Evolutionary conservation across 2,888 invertebrate genomes (phyloP), one percentile per base, ranked within the genome.

Genomic region (Stenolophus ochropezus): DNA sequence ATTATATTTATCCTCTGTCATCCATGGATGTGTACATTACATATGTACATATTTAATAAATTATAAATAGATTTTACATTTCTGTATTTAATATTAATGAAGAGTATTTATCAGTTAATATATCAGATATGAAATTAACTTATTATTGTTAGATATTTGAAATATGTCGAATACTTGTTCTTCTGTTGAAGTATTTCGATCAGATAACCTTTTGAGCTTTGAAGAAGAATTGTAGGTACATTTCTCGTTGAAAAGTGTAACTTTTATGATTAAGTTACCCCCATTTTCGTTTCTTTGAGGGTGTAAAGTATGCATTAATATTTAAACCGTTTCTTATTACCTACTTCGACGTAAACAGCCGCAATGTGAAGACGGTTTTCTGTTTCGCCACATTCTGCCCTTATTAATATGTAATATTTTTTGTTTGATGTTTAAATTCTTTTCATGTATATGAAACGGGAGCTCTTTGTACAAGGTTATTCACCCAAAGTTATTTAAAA

Each of bases 331-430:
- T n/a, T 42, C 33, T 42, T 42, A 33, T 42, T 42, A 42, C 11
- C 33, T 42, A 42, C 11, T 42, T 42, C 33, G 11, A 11, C 33
- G 33, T 42, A 42, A 42, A 42, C 33, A 42, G 33, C 33, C 11
- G 11, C 33, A 42, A 42, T 42, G 33, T 42, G 2, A 6, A 42
- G 6, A 42, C 6, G 1, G 33, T 42, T 42, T 33, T 42, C 33
- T n/a, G 16, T 5, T 56, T 56, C 6, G 20, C 56, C 56, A 20
- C 56, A 56, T 56, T 6, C 21, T 56, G 21, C 6, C 56, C 56
- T 56, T 56, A 56, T 56, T 56, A 56, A 56, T 56, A 21, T 18
- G 56, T 56, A 56, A 56, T 56, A 56, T 56, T 56, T 56, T 56
- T 56, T 56, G 56, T 56, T 56, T 56, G 56, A 56, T 20, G 56